These are phyloP conservation scores for Celastrina argiolus DNA, from an alignment of 2,888 invertebrate genomes.

Conservation along the genomic window DNA sequence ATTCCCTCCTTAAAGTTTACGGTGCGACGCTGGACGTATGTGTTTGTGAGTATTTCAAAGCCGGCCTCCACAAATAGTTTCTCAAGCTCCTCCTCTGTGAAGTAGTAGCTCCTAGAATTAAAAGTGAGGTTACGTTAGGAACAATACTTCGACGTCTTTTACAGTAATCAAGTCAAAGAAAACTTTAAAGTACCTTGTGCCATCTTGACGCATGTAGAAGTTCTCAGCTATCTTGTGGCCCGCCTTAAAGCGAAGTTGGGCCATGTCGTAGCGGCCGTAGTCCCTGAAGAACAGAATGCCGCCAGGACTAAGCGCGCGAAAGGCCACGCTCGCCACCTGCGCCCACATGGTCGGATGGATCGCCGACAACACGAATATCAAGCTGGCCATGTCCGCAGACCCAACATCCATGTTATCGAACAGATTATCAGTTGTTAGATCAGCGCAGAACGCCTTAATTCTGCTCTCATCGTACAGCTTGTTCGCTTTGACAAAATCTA, in stretches of 20 bases:
- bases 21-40: slow-evolving; percentile 92
- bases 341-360: slow-evolving; percentile 91
- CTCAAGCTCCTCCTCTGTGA: slow-evolving; percentile 83
- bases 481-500: slow-evolving; percentile 88
- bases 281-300: slow-evolving; percentile 93
- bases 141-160: too few relatives aligned
- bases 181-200: slow-evolving; percentile 83
- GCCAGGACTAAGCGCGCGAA: slow-evolving; percentile 81
- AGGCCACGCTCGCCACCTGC: slow-evolving; percentile 80
- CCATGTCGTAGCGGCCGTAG: slow-evolving; percentile 97
- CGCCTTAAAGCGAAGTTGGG: slow-evolving; percentile 94
- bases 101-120: slow-evolving; percentile 87
- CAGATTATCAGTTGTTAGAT: slow-evolving; percentile 85
- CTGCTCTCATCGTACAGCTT: slow-evolving; percentile 80
- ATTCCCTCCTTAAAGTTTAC: slow-evolving; percentile 95
- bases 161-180: not conserved
- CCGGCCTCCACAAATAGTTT: slow-evolving; percentile 82
- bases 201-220: slow-evolving; percentile 97
- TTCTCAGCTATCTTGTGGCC: slow-evolving; percentile 95
- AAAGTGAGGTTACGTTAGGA: not conserved
- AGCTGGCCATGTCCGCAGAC: slow-evolving; percentile 87
- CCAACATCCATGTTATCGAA: slow-evolving; percentile 69
- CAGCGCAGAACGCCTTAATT: slow-evolving; percentile 89
- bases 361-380: slow-evolving; percentile 97
- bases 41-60: slow-evolving; percentile 82